Percentiles rank a stretch among this genome's conserved stretches.
Conservation (phyloP, 2,113 vertebrate species). For the Mesembrinibis cayennensis region DNA sequence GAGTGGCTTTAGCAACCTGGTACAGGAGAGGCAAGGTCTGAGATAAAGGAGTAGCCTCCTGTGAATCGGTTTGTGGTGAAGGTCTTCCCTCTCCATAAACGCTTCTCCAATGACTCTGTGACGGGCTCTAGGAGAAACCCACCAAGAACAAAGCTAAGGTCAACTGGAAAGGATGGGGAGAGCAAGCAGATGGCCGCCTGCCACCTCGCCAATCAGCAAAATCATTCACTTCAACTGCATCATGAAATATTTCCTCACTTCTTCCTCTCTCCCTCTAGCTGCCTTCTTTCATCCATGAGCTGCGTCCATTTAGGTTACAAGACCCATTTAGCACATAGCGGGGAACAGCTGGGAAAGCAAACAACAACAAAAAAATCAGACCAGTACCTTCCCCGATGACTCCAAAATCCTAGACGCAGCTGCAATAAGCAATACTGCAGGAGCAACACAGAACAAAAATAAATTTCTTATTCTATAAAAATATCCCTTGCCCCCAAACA, state of each 20-base stretch:
- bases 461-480: not conserved
- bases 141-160: slow-evolving; percentile 21
- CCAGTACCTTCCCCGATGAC: not conserved
- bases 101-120: not conserved
- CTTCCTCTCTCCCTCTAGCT: not conserved
- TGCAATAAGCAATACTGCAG: not conserved
- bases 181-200: not conserved
- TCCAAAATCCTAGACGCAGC: not conserved
- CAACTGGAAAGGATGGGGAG: not conserved
- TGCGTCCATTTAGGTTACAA: not conserved
- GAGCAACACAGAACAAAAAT: not conserved
- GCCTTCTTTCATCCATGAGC: not conserved
- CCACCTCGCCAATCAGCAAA: not conserved
- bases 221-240: not conserved
- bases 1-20: not conserved
- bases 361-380: not conserved
- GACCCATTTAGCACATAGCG: not conserved
- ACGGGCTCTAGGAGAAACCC: not conserved
- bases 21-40: not conserved
- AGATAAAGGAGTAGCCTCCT: not conserved
- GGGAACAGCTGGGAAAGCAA: not conserved
- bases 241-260: not conserved
- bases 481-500: not conserved
- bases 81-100: not conserved
- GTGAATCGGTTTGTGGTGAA: not conserved